Evolutionary conservation across 2,888 invertebrate species (phyloP), one percentile per base, ranked within the genome.

Genomic region (Melanostoma mellinum): DNA sequence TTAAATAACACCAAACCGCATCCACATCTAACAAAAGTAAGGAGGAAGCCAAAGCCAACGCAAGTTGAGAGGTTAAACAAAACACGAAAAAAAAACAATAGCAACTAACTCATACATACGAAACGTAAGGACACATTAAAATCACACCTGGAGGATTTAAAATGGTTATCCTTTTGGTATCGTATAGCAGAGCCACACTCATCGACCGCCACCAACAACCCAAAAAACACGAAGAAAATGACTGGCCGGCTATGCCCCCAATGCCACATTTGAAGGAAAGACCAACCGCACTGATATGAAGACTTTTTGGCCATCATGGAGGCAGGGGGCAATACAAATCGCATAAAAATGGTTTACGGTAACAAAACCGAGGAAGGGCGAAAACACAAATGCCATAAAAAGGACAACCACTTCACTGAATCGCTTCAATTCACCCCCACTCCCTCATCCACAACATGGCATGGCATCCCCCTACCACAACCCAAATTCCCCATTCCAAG

Each of bases 141-240:
- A 90, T 89, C 89, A 88, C 90, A 90, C 90, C 90, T 88, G 88
- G 88, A 90, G 90, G 90, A 90, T 88, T 90, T 86, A 87, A 89
- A 89, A 89, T 89, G 89, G 89, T 89, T 89, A 89, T 89, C 88
- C 88, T 86, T 85, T 80, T 74, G 85, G 65, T 77, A 63, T 63
- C 63, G 50, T 38, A 38, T 10, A 63, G 60, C 9, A 30, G 32
- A 56, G 40, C 40, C 38, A 56, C 58, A 68, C 58, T 67, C 40
- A 52, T 58, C 73, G 69, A 76, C 71, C 61, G 44, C 67, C 85
- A 44, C n/a, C 32, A 63, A 46, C 46, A 56, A 42, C 63, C 36
- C 32, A 50, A 73, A 71, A 50, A 73, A 63, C 73, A 63, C 38
- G n/a, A 65, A 78, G 78, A 74, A 63, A 60, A 60, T 50, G 67